phyloP scores from a whole-genome alignment of 2,797 vertebrate species.

The Cryptoprocta ferox region DNA sequence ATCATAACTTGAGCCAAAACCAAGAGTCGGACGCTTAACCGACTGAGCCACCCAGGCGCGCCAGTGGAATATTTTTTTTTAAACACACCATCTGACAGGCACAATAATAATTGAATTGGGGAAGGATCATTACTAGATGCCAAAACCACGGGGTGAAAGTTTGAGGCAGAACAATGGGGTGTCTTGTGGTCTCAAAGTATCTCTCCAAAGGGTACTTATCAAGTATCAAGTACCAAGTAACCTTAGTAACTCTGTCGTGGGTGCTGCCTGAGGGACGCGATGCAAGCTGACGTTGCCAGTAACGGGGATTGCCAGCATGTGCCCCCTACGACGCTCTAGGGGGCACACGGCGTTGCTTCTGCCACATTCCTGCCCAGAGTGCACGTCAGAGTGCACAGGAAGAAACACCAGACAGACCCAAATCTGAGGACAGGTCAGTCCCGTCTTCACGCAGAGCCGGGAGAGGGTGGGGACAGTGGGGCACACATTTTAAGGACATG shows the following conservation, averaged over 20 bases:
- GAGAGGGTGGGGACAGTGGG: background rate
- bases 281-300: rapidly evolving
- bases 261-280: rapidly evolving
- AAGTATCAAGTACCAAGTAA: background rate
- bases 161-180: background rate
- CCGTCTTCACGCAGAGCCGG: too few species aligned
- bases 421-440: background rate
- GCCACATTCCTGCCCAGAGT: rapidly evolving
- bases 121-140: background rate
- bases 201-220: background rate
- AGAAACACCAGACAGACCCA: background rate
- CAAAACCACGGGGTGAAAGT: background rate
- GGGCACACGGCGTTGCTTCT: rapidly evolving
- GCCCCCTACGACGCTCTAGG: rapidly evolving
- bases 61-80: background rate
- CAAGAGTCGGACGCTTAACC: too few species aligned
- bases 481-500: background rate
- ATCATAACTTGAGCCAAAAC: too few species aligned
- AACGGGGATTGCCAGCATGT: rapidly evolving
- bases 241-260: background rate
- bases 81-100: background rate
- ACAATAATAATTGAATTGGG: background rate
- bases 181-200: background rate
- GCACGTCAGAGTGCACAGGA: background rate
- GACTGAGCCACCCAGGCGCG: too few species aligned